phyloP scores from a whole-genome alignment of 2,113 vertebrate genomes.

The Ginglymostoma cirratum region DNA sequence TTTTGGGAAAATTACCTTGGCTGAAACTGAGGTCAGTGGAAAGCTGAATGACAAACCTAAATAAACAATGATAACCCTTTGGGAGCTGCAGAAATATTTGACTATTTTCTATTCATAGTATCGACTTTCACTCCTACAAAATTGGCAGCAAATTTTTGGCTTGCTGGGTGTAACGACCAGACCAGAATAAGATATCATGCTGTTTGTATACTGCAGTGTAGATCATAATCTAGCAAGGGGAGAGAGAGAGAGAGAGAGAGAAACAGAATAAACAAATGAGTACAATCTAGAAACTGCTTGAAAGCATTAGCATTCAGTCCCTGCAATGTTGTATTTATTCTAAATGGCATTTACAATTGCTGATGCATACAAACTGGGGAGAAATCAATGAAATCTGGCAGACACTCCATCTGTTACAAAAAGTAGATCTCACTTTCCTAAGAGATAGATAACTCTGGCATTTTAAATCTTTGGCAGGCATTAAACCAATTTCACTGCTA shows the following conservation, averaged over 20 bases:
- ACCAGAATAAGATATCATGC: background rate
- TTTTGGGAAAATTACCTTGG: background rate
- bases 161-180: background rate
- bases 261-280: background rate
- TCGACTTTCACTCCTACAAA: background rate
- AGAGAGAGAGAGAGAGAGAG: background rate
- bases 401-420: background rate
- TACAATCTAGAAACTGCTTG: background rate
- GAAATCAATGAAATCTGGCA: background rate
- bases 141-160: background rate
- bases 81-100: background rate
- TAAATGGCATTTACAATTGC: background rate
- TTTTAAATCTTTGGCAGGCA: background rate
- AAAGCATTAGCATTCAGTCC: background rate
- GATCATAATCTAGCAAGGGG: background rate
- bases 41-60: background rate
- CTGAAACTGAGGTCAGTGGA: background rate
- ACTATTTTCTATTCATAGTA: background rate
- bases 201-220: background rate
- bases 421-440: background rate
- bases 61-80: background rate
- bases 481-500: background rate
- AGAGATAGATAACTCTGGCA: background rate
- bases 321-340: background rate
- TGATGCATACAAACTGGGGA: background rate